Percentiles rank a stretch among this genome's conserved stretches.
These are phyloP conservation scores for Rhizoglyphus robini DNA, from an alignment of 1,140 invertebrate genomes.

Conservation along the genomic window DNA sequence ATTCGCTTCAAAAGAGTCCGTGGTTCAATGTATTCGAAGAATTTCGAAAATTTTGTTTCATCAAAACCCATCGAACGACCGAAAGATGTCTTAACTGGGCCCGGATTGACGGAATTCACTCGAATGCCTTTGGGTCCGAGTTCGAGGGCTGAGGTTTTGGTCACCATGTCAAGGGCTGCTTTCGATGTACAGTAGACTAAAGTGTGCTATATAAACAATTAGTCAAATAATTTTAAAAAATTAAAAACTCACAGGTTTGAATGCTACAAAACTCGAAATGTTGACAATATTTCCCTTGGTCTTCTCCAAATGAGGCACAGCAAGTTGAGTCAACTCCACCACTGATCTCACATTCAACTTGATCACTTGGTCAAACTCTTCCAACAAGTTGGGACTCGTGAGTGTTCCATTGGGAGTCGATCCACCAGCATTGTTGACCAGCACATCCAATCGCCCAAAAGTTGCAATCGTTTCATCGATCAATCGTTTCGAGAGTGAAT, in stretches of 20 bases:
- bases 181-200: constrained; percentile 32
- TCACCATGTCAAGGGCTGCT: constrained; percentile 33
- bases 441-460: constrained; percentile 57
- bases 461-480: constrained; percentile 68
- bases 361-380: constrained; percentile 5
- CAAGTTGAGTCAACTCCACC: constrained; percentile 51
- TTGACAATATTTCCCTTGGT: constrained; percentile 73
- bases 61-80: constrained; percentile 57
- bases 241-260: constrained; percentile 46
- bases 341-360: constrained; percentile 17
- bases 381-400: constrained; percentile 9
- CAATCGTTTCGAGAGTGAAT: constrained; percentile 60
- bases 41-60: constrained; percentile 53
- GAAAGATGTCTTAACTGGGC: constrained; percentile 48
- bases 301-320: constrained; percentile 61
- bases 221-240: constrained; percentile 32
- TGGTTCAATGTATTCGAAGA: constrained; percentile 53
- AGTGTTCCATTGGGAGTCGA: neutral
- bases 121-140: constrained; percentile 31
- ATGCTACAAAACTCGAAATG: constrained; percentile 69
- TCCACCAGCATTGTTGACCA: constrained; percentile 19
- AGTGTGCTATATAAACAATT: constrained; percentile 23
- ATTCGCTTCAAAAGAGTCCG: constrained; percentile 66
- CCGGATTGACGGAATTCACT: constrained; percentile 22
- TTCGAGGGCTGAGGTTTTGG: constrained; percentile 34